Base-by-base conservation (phyloP, 2,888 invertebrate genomes). In the Acronicta psi region DNA sequence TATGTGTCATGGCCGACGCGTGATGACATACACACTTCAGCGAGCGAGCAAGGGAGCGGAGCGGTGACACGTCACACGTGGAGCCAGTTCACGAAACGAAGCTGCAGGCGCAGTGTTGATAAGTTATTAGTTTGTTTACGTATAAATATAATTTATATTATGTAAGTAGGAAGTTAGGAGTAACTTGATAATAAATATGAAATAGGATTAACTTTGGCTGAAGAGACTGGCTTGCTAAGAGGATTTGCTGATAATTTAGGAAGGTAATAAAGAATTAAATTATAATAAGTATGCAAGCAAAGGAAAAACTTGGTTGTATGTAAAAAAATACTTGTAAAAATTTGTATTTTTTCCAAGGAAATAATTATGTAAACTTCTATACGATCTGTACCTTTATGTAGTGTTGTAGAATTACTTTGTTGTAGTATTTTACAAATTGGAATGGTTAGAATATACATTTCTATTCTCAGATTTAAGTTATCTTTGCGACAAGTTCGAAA, bases 21-120 rank as follows among this genome's bases (percentile, higher is more conserved):
- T 59, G 78, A 69, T 71, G 78, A 79, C 72, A 63, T 59, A 62
- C 50, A 67, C 57, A 75, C 69, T 78, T 84, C 83, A 80, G 55
- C 80, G 56, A 63, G 59, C 52, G 56, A 51, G 59, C 52, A 54
- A 51, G 59, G 46, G 57, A 61, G 69, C 63, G 57, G 20, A 20
- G 14, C 55, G 65, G 69, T 81, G 81, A 83, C 80, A 81, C 42
- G 55, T 47, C 70, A 78, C 55, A 85, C 75, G 75, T 83, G 81
- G 76, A 53, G 59, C 59, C 51, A 56, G 59, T 51, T 59, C 46
- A 31, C 41, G 9, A 34, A 34, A 53, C 41, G 51, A 31, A 52
- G 58, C 41, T 61, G 69, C 72, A 67, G 75, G 58, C 75, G 20
- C 34, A 47, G 64, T 74, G 75, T 54, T 72, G 75, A 74, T 62